Percentiles rank a stretch among this genome's conserved stretches.
These are phyloP conservation scores for Conus ventricosus DNA, from an alignment of 1,140 invertebrate species.

Conservation along the genomic window DNA sequence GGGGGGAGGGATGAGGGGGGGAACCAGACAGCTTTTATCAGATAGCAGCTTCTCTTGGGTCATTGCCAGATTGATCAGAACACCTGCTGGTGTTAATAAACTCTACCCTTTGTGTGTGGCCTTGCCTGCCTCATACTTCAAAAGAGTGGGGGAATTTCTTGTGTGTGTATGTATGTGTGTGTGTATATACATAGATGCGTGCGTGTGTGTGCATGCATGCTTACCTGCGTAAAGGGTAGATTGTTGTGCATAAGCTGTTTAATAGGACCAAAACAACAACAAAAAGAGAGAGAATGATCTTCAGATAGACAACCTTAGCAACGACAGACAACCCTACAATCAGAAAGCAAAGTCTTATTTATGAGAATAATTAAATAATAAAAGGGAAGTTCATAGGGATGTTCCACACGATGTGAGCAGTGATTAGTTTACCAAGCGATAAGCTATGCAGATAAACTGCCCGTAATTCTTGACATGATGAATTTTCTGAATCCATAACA, in stretches of 20 bases:
- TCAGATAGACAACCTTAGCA: too few species aligned
- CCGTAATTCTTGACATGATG: too few species aligned
- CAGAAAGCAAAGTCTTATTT: too few species aligned
- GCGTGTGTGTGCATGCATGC: background rate
- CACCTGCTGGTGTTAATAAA: background rate
- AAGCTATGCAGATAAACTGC: too few species aligned
- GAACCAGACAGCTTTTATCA: background rate
- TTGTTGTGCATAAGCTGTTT: too few species aligned
- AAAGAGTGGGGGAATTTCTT: background rate
- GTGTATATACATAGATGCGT: background rate
- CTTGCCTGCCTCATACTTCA: background rate
- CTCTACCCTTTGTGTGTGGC: background rate
- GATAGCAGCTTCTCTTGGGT: background rate
- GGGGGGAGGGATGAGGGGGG: background rate
- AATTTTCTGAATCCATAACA: too few species aligned
- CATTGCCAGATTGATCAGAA: background rate
- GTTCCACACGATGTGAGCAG: too few species aligned
- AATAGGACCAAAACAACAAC: too few species aligned
- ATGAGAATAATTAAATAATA: too few species aligned
- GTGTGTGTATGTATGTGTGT: background rate
- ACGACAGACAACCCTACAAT: background rate
- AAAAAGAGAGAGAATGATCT: too few species aligned
- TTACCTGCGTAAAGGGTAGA: background rate
- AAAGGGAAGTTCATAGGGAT: too few species aligned
- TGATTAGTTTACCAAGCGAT: too few species aligned